Percentiles rank a stretch among this genome's conserved stretches.
These are phyloP conservation scores for Drosophila aff. DNA, from an alignment of 1,140 invertebrate species.

Conservation along the genomic window DNA sequence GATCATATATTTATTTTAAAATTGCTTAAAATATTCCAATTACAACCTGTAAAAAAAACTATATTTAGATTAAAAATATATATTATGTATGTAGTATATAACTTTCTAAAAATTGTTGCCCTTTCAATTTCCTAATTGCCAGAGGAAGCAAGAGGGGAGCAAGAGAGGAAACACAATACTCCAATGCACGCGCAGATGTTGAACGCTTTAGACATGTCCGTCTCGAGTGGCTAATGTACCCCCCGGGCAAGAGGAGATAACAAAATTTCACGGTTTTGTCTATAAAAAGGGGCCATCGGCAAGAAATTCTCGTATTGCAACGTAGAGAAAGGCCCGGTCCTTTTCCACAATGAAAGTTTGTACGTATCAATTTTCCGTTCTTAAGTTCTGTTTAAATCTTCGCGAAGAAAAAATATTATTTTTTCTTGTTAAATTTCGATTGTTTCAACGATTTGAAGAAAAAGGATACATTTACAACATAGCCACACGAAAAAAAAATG, in stretches of 20 bases:
- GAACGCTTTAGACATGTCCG: background rate
- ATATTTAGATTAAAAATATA: background rate
- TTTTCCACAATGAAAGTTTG: constrained; percentile 3
- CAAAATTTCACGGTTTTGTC: background rate
- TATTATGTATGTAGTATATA: background rate
- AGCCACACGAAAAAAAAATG: background rate
- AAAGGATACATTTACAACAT: background rate
- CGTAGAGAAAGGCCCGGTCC: background rate
- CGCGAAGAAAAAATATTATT: background rate
- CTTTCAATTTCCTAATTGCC: constrained; percentile 7
- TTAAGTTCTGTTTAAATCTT: background rate
- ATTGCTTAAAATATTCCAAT: background rate
- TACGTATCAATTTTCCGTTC: background rate
- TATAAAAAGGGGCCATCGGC: constrained; percentile 1
- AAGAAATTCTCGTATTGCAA: background rate
- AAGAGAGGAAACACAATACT: background rate
- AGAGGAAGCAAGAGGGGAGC: background rate
- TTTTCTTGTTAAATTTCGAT: background rate
- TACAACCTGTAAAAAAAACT: background rate
- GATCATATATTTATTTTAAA: background rate
- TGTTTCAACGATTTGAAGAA: background rate
- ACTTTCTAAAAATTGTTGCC: background rate
- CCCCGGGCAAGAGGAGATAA: background rate
- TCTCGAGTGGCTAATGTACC: constrained; percentile 1
- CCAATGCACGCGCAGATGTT: constrained; percentile 7